Evolutionary conservation across 2,797 vertebrate species (phyloP).

Genomic region (Sebastes nivosus): DNA sequence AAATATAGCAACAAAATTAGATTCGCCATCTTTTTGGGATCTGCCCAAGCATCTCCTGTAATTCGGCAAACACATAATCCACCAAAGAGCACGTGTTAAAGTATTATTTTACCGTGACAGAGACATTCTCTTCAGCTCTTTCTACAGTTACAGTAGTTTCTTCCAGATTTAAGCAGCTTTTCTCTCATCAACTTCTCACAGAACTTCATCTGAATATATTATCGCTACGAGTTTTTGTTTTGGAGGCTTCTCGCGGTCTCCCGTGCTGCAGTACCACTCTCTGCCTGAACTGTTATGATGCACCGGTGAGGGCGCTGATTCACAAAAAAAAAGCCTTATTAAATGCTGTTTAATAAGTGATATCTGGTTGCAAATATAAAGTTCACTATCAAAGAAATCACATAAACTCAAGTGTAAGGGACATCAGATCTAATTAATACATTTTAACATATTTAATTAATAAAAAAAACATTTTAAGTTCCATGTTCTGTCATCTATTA

Average conservation of each 20-base stretch:
- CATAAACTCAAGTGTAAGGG: no score
- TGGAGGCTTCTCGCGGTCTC: fast-evolving
- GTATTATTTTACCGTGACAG: background rate
- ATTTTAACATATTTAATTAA: no score
- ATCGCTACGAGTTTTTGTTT: background rate
- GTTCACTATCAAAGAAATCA: no score
- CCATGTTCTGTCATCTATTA: no score
- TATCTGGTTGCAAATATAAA: no score
- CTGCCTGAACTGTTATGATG: background rate
- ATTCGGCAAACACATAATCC: background rate
- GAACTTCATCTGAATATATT: background rate
- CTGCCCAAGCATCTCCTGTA: background rate
- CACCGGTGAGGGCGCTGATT: no score
- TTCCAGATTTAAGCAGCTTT: background rate
- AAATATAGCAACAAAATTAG: no score
- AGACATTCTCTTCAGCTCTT: background rate
- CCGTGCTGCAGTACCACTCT: background rate
- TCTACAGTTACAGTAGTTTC: background rate
- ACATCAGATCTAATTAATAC: no score
- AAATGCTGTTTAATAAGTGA: no score
- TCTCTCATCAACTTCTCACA: background rate
- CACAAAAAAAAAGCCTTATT: no score
- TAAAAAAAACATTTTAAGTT: no score
- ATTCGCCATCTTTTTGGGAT: no score
- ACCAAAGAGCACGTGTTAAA: background rate